Evolutionary conservation across 2,113 vertebrate genomes (phyloP).

Genomic region (Dunckerocampus dactyliophorus): DNA sequence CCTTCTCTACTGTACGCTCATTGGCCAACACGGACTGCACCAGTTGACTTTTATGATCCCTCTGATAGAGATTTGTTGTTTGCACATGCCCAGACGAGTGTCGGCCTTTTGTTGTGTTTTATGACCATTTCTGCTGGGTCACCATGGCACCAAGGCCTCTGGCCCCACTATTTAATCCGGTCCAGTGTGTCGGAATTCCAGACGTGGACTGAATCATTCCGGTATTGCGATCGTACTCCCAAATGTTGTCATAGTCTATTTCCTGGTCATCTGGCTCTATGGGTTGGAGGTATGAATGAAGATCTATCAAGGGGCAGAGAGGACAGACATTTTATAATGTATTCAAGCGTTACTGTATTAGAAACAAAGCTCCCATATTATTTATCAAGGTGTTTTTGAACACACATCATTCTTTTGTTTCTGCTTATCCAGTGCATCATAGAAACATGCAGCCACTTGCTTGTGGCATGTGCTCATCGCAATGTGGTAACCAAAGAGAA

Average conservation of each 20-base stretch:
- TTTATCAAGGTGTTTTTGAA: not conserved
- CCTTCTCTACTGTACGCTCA: conserved; percentile 33
- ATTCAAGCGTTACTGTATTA: conserved; percentile 17
- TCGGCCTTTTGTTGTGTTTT: conserved; percentile 64
- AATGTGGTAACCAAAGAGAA: not conserved
- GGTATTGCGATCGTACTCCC: conserved; percentile 68
- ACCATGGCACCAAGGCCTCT: conserved; percentile 64
- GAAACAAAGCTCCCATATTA: not conserved
- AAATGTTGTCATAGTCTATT: conserved; percentile 81
- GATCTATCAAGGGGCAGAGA: conserved; percentile 53
- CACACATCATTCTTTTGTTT: conserved; percentile 20
- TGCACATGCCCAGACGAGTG: conserved; percentile 69
- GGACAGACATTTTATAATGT: conserved; percentile 38
- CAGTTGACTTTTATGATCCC: conserved; percentile 46
- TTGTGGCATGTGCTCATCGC: not conserved
- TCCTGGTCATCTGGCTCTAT: conserved; percentile 76
- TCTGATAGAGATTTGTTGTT: conserved; percentile 72
- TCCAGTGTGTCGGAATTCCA: conserved; percentile 73
- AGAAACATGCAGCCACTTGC: not conserved
- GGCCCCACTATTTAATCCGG: conserved; percentile 66
- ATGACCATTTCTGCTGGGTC: conserved; percentile 76
- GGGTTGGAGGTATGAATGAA: conserved; percentile 69
- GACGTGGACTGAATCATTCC: conserved; percentile 67
- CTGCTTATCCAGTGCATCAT: conserved; percentile 14
- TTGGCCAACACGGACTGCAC: conserved; percentile 25